Base-by-base conservation (phyloP, 2,113 vertebrate genomes). In the Larimichthys crocea region DNA sequence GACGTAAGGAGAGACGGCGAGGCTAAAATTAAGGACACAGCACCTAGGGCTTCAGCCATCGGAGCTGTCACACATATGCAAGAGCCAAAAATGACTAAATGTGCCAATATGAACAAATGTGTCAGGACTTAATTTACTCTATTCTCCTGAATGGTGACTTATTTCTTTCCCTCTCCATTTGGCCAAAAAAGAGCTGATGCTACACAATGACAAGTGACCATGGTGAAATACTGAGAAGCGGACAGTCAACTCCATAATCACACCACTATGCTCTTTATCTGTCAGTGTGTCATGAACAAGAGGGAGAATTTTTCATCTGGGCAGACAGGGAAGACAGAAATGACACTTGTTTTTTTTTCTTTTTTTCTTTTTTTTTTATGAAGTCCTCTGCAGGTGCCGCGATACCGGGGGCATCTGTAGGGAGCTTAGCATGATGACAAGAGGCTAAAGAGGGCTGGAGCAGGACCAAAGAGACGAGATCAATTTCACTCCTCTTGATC, bases 401-500 rank as follows among this genome's bases (percentile, higher is more conserved):
- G n/a, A 63, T 11, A 24, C 29, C 17, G 10, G 46, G 68, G 46
- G 68, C 74, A 52, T 80, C 89, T 84, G 49, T 71, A 57, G 66
- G 78, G 50, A 84, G 53, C 74, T 17, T 72, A 82, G 78, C 68
- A 1, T 59, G 74, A 78, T 83, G 88, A 90, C 86, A 81, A 90
- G 86, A 82, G 89, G 88, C 83, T 92, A 93, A 91, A 87, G 87
- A 88, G 88, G 75, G 74, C 72, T 76, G 84, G 84, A 83, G 84
- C 79, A 48, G 76, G 78, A 91, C 87, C 86, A 91, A 90, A 89
- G 86, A 87, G 85, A 89, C 72, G 11, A 87, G 92, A 92, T 93
- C 89, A 90, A 93, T 95, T 94, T 93, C 88, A 92, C 80, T 90
- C 88, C 90, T 94, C 93, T 94, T 94, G 94, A 95, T 92, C 90